A percentile compares a stretch with the other conserved stretches of the same genome.
phyloP scores from a whole-genome alignment of 2,113 vertebrate species.

The Callorhinus ursinus region DNA sequence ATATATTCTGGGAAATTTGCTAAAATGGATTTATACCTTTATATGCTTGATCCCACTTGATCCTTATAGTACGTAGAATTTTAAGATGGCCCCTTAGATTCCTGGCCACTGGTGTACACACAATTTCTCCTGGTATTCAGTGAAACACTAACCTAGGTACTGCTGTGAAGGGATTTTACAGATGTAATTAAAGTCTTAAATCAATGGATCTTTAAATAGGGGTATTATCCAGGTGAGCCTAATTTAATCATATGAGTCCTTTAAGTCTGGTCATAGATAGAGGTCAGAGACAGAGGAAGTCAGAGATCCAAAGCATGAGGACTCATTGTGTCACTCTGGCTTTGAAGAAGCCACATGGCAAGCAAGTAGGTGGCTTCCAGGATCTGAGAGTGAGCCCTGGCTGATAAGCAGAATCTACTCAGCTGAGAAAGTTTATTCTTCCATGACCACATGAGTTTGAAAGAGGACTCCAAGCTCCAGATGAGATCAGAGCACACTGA shows the following conservation, averaged over 20 bases:
- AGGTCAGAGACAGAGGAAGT: background rate
- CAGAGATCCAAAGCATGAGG: background rate
- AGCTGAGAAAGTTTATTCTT: background rate
- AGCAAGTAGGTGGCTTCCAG: background rate
- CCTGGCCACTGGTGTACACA: background rate
- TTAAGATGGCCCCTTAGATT: background rate
- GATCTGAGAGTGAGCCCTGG: background rate
- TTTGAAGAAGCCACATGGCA: background rate
- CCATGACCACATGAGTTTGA: background rate
- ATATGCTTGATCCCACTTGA: background rate
- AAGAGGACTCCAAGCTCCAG: background rate
- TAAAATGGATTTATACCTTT: background rate
- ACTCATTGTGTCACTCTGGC: background rate
- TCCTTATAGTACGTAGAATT: background rate
- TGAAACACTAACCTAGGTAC: background rate
- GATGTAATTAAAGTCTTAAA: background rate
- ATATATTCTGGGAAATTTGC: background rate
- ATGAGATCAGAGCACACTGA: background rate
- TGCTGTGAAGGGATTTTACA: background rate
- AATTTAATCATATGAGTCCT: background rate
- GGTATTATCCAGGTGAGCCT: background rate
- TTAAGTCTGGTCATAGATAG: background rate
- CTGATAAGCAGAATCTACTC: background rate
- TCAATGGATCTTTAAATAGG: background rate
- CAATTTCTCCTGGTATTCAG: background rate